A percentile compares a stretch with the other conserved stretches of the same genome.
phyloP scores from a whole-genome alignment of 1,140 invertebrate species.

The Sarcophaga bullata region DNA sequence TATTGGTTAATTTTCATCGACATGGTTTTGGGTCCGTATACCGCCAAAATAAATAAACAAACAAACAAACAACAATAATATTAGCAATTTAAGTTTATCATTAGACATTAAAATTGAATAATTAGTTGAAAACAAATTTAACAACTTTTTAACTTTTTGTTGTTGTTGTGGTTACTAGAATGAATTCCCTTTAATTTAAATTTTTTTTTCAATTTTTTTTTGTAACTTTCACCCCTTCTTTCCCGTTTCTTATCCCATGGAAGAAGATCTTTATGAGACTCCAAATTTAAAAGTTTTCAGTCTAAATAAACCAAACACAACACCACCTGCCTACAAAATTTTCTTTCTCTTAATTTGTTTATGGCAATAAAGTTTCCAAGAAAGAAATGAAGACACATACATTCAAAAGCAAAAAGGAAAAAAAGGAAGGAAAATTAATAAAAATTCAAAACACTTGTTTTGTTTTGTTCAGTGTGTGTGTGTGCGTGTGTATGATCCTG shows the following conservation, averaged over 20 bases:
- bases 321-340: conserved; percentile 1
- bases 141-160: conserved; percentile 18
- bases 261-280: background rate
- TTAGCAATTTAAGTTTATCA: background rate
- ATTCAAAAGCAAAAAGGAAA: background rate
- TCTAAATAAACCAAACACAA: background rate
- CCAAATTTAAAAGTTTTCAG: conserved; percentile 9
- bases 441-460: conserved; percentile 18
- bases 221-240: background rate
- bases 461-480: background rate
- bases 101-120: conserved; percentile 33
- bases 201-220: background rate
- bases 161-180: background rate
- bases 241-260: background rate
- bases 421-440: background rate
- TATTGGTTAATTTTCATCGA: background rate
- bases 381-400: no score
- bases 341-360: background rate
- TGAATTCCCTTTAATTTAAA: conserved; percentile 2
- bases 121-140: conserved; percentile 34
- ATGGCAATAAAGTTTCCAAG: background rate
- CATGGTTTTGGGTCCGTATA: background rate
- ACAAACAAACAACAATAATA: background rate
- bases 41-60: background rate
- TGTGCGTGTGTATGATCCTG: background rate